Conservation (phyloP, 2,888 invertebrate genomes). For the Nomada ruficornis region DNA sequence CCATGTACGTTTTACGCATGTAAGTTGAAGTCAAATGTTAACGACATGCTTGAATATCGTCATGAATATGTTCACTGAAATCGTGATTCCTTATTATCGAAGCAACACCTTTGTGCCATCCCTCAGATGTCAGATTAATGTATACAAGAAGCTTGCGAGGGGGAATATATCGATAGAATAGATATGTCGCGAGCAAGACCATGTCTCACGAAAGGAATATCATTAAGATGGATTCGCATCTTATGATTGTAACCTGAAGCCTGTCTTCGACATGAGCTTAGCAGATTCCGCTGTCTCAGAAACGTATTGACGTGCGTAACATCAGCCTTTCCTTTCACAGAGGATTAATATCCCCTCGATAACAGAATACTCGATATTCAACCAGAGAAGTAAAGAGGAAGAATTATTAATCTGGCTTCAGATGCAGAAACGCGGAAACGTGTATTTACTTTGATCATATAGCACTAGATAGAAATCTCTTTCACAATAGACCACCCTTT, state of each 20-base stretch:
- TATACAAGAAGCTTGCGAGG: conserved; percentile 31
- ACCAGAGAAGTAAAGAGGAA: conserved; percentile 15
- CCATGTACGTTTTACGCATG: background rate
- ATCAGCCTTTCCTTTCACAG: background rate
- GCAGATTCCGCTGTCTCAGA: conserved; percentile 28
- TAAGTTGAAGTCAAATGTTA: background rate
- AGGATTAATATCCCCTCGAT: conserved; percentile 40
- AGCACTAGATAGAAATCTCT: background rate
- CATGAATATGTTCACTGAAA: no score
- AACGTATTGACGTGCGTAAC: conserved; percentile 29
- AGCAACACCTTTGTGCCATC: conserved; percentile 20
- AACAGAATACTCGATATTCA: conserved; percentile 29
- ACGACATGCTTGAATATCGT: background rate
- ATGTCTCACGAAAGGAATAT: conserved; percentile 30
- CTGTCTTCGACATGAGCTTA: background rate
- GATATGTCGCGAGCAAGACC: conserved; percentile 38
- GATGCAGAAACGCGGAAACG: conserved; percentile 28
- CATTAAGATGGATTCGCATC: conserved; percentile 45
- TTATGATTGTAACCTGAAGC: conserved; percentile 28
- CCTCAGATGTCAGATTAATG: conserved; percentile 38
- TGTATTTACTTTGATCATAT: background rate
- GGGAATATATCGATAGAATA: conserved; percentile 32
- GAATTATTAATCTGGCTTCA: conserved; percentile 26
- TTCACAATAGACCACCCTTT: no score
- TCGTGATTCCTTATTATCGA: conserved; percentile 29